Base-by-base conservation (phyloP, 2,797 vertebrate species). In the Antennarius maculatus region DNA sequence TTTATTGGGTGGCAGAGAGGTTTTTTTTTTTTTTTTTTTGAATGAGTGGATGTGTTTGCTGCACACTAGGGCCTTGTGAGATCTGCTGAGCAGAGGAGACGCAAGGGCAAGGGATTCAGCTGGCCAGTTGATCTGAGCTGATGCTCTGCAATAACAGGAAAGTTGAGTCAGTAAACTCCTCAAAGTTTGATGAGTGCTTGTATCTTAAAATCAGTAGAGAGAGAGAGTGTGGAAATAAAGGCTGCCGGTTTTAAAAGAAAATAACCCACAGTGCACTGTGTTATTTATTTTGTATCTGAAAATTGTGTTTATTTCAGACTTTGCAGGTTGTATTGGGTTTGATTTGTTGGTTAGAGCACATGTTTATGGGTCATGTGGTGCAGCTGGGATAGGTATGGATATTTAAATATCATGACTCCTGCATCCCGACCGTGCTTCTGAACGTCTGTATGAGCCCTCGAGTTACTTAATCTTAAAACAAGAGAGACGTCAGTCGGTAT, bases 161-260 rank as follows among this genome's bases (percentile, higher is more conserved):
- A 79, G 78, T 77, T 79, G 65, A 84, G 79, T 77, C 71, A 65
- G 84, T 64, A 43, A 75, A 78, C 72, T 79, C 47, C 60, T 83
- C 56, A 79, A 87, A 86, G 78, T 85, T 81, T 79, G 56, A 87
- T 55, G 63, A 82, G 50, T 71, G 75, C 69, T 14, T 49, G 63
- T 50, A 39, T 79, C 34, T 47, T 66, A 49, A 71, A 81, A 67
- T 63, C 23, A 60, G 60, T 39, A 48, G 42, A 61, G 52, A 59
- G 55, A 42, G 23, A 71, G 6, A 11, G 23, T 1, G 8, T 49
- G 37, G 68, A 76, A 69, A 73, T 51, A 58, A 76, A 54, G 61
- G 47, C 55, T 76, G 63, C 12, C 49, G 61, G 65, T 84, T 69
- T 57, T 8, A 76, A 82, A 82, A 72, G 28, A 1, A 13, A 49